Evolutionary conservation across 2,113 vertebrate genomes (phyloP), one percentile per base, ranked within the genome.

Genomic region (Mastomys natalensis): DNA sequence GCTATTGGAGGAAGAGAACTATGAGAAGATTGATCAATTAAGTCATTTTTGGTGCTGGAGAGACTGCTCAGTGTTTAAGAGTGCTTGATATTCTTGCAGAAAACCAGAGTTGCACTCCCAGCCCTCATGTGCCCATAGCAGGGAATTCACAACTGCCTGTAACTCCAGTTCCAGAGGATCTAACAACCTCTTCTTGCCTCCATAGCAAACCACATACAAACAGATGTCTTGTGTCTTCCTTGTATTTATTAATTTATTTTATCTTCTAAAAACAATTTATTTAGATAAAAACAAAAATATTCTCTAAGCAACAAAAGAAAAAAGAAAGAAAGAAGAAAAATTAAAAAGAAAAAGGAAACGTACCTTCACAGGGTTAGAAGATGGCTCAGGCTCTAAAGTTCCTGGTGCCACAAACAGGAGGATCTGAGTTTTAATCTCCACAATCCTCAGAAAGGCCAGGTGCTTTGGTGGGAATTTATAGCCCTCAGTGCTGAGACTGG

Each of bases 1-100:
- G 21, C 37, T 92, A 85, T 60, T n/a, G 87, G 45, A 88, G n/a
- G n/a, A 10, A 96, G 68, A 85, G 19, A 12, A 68, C 66, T 68
- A 5, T 93, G 31, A 74, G 91, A 96, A 87, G 3, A 88, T 51
- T 89, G 53, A 89, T 90, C 34, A 82, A 12, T 73, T 96, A 62
- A 4, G 11, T 21, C 85, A 87, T 90, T 89, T 62, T 34, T 78
- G 92, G 62, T 4, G 29, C 43, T 86, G 43, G 43, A 86, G 11
- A 66, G 40, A 66, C 19, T 34, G 16, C 29, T 48, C 40, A 11
- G 29, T 51, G 45, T 0, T 51, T 51, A 45, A 19, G 31, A 53
- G 48, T 15, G 1, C 6, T 21, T n/a, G 45, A 34, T 53, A 31
- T 68, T 86, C 45, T 53, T 26, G 34, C 6, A 53, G 45, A 70